Conservation (phyloP, 2,797 vertebrate genomes). For the Onychomys arenicola region DNA sequence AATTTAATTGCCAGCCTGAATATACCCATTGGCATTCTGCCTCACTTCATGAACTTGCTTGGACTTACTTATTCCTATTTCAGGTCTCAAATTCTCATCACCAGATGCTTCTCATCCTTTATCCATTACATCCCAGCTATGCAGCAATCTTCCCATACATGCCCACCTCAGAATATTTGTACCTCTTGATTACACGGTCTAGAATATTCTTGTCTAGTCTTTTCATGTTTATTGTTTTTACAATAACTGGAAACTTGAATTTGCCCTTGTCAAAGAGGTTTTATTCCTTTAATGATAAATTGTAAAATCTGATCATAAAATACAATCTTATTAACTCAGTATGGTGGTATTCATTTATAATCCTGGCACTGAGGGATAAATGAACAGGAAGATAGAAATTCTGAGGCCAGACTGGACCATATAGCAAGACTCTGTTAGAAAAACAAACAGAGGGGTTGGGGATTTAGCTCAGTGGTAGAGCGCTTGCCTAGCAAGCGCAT, state of each 20-base stretch:
- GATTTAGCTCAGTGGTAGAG: no score
- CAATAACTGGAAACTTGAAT: neutral
- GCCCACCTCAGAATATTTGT: neutral
- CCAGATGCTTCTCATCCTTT: neutral
- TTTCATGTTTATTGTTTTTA: neutral
- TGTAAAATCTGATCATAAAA: neutral
- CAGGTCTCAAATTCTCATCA: neutral
- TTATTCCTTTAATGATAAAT: neutral
- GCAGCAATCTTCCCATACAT: neutral
- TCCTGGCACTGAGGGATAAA: neutral
- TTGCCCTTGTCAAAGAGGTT: neutral
- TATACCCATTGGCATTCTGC: accelerated
- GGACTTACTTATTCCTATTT: neutral
- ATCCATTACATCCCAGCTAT: neutral
- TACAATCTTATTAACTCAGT: neutral
- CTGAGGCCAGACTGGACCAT: neutral
- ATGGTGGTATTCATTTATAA: neutral
- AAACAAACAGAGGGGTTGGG: neutral
- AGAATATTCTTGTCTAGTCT: neutral
- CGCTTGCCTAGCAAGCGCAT: no score
- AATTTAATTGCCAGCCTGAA: neutral
- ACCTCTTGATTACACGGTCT: neutral
- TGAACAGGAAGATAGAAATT: neutral
- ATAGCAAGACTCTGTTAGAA: neutral
- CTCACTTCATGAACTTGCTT: neutral